These are phyloP conservation scores for Ormia ochracea DNA, from an alignment of 2,888 invertebrate species.

Conservation along the genomic window DNA sequence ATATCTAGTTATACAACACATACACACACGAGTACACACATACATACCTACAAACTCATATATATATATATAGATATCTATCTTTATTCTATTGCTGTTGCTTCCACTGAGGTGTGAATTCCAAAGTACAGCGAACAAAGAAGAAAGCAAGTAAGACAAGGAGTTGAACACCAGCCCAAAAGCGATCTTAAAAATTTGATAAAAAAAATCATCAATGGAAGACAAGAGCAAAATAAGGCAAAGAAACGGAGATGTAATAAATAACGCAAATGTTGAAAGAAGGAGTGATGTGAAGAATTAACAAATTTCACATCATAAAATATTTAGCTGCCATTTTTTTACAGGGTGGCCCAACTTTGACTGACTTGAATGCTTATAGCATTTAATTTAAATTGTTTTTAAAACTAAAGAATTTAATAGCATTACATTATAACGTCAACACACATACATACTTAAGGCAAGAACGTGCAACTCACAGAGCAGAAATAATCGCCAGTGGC, in stretches of 20 bases:
- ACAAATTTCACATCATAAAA: conserved; percentile 43
- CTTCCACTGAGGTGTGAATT: conserved; percentile 42
- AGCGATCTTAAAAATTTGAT: conserved; percentile 55
- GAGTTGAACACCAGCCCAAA: conserved; percentile 51
- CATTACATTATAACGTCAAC: too few relatives aligned
- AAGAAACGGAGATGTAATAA: conserved; percentile 1
- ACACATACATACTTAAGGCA: too few relatives aligned
- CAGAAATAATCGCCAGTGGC: too few relatives aligned
- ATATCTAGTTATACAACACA: too few relatives aligned
- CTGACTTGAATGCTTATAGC: too few relatives aligned
- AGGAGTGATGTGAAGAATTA: conserved; percentile 52
- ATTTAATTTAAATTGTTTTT: too few relatives aligned
- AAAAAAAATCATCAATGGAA: conserved; percentile 50
- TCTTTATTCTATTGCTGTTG: not conserved
- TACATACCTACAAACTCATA: not conserved
- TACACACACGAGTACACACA: not conserved
- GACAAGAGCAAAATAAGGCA: not conserved
- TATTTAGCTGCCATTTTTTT: not conserved
- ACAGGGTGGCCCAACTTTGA: too few relatives aligned
- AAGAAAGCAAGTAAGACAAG: conserved; percentile 55
- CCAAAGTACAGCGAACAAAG: conserved; percentile 29
- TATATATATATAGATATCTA: conserved; percentile 2
- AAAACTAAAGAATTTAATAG: too few relatives aligned
- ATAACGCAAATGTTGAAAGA: conserved; percentile 32
- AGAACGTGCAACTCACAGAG: too few relatives aligned